Conservation (phyloP, 2,797 vertebrate species). For the Argya squamiceps region DNA sequence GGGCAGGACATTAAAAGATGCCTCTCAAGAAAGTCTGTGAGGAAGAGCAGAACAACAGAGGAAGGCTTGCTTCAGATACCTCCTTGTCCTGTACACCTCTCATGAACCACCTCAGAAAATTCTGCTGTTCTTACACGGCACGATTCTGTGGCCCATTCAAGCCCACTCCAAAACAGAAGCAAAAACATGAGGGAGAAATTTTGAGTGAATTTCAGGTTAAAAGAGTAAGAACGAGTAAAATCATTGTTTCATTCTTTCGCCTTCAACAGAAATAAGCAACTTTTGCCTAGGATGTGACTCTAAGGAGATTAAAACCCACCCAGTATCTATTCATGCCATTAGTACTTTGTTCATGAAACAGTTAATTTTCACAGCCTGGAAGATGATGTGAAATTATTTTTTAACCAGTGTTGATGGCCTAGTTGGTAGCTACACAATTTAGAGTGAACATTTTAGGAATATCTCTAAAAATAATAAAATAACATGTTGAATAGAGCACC, state of each 20-base stretch:
- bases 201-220: neutral
- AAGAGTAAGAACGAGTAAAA: neutral
- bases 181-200: neutral
- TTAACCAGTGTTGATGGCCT: neutral
- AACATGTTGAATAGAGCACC: neutral
- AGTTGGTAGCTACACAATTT: neutral
- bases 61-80: neutral
- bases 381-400: neutral
- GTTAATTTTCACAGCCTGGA: neutral
- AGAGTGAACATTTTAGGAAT: neutral
- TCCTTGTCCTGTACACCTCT: neutral
- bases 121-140: neutral
- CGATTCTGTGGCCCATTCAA: neutral
- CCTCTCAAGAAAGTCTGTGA: constrained; percentile 18
- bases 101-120: neutral
- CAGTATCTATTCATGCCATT: neutral
- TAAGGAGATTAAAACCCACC: neutral
- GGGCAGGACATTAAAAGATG: neutral
- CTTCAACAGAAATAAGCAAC: neutral
- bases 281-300: neutral
- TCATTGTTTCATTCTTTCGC: neutral
- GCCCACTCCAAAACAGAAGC: neutral
- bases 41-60: neutral
- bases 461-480: neutral
- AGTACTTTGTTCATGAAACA: neutral